These are phyloP conservation scores for Tragelaphus strepsiceros DNA, from an alignment of 2,113 vertebrate genomes.

Conservation along the genomic window DNA sequence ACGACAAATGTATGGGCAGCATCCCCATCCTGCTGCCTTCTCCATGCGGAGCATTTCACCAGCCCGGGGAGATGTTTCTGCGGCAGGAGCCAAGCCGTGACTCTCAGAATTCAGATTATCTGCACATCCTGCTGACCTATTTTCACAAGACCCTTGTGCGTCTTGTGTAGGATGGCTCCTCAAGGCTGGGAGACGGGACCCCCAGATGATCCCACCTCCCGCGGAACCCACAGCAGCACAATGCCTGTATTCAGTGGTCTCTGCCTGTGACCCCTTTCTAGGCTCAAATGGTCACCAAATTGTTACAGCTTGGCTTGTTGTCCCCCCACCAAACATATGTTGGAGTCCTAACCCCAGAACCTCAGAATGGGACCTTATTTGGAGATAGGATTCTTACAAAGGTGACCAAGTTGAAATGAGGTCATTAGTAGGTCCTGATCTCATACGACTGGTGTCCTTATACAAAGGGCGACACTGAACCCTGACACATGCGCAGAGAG, in stretches of 20 bases:
- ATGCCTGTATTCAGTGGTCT: background rate
- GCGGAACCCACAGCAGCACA: background rate
- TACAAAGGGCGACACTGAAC: too few relatives aligned
- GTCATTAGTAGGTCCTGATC: background rate
- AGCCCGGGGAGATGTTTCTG: background rate
- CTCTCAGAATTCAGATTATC: slow-evolving; percentile 53
- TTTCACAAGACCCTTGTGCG: slow-evolving; percentile 45
- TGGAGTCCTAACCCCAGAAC: background rate
- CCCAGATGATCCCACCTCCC: background rate
- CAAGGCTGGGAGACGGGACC: background rate
- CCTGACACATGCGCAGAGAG: fast-evolving
- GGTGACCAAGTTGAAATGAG: background rate
- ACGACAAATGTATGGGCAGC: slow-evolving; percentile 49
- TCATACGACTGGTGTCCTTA: background rate
- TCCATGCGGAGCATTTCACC: slow-evolving; percentile 44
- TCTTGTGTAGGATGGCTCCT: background rate
- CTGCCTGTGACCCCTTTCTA: background rate
- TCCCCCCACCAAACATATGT: background rate
- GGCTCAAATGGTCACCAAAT: background rate
- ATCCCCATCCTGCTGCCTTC: slow-evolving; percentile 55
- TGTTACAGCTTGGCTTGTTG: fast-evolving
- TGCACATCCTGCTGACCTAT: slow-evolving; percentile 62
- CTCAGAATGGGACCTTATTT: background rate
- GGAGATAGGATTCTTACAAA: background rate
- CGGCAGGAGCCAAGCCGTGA: background rate